Conservation (phyloP, 2,797 vertebrate species). For the Aselliscus stoliczkanus region DNA sequence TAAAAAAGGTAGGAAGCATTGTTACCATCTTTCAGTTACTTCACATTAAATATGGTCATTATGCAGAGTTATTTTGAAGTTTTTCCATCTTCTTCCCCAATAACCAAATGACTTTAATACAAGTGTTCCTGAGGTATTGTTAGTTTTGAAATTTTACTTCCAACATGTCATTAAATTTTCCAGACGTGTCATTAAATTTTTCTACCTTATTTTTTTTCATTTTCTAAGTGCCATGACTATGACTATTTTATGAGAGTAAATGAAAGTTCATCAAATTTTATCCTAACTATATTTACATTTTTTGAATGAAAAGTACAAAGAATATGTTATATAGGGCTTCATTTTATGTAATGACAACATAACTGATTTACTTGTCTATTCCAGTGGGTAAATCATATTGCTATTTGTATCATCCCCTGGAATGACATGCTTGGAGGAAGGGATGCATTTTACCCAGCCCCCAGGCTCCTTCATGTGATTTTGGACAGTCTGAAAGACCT, state of each 20-base stretch:
- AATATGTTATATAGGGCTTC: neutral
- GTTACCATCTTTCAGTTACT: neutral
- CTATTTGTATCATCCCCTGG: neutral
- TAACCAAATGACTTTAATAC: neutral
- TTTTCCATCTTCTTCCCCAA: neutral
- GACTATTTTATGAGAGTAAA: neutral
- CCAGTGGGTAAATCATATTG: neutral
- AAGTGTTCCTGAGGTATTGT: neutral
- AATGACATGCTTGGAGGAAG: neutral
- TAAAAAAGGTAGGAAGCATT: neutral
- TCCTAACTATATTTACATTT: neutral
- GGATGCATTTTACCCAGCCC: neutral
- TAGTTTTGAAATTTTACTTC: conserved; percentile 32
- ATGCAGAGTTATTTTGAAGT: neutral
- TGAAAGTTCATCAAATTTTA: conserved; percentile 13
- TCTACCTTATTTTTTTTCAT: neutral
- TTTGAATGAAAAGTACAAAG: neutral
- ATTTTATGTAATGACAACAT: neutral
- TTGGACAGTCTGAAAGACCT: neutral
- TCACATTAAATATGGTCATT: neutral
- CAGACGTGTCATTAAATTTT: neutral
- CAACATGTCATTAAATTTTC: neutral
- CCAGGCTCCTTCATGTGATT: neutral
- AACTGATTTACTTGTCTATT: neutral
- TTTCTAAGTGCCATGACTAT: neutral